Percentiles rank a stretch among this genome's conserved stretches.
Conservation (phyloP, 2,113 vertebrate species). For the Zootoca vivipara region DNA sequence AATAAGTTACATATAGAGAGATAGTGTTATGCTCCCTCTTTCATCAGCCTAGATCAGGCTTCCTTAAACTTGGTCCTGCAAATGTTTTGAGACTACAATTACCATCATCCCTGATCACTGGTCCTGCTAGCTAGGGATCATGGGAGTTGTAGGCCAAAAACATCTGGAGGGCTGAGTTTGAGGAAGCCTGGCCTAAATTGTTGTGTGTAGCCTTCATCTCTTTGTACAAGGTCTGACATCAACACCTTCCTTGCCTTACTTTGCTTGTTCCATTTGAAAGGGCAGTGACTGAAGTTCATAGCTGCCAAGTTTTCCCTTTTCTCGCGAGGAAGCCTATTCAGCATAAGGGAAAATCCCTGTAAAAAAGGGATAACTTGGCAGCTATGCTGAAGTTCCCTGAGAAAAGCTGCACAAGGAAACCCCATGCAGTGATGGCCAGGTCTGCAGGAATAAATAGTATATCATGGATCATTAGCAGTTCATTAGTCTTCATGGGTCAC, state of each 20-base stretch:
- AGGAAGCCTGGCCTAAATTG: neutral
- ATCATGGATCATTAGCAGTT: neutral
- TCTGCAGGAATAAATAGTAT: neutral
- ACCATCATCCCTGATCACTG: too few species aligned
- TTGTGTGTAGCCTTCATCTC: constrained; percentile 51
- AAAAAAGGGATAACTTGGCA: too few species aligned
- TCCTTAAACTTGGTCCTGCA: too few species aligned
- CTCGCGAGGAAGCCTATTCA: too few species aligned
- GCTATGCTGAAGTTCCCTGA: constrained; percentile 45
- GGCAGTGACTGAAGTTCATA: constrained; percentile 51
- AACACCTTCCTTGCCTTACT: neutral
- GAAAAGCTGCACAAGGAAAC: constrained; percentile 50
- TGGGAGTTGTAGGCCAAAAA: too few species aligned
- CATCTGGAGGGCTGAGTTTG: too few species aligned
- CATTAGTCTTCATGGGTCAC: neutral
- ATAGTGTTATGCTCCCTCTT: constrained; percentile 33
- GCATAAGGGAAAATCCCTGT: too few species aligned
- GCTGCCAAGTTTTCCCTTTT: too few species aligned
- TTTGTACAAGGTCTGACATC: constrained; percentile 17
- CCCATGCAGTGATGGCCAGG: constrained; percentile 47
- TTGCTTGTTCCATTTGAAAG: constrained; percentile 38
- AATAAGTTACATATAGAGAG: constrained; percentile 1
- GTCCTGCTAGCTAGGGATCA: too few species aligned
- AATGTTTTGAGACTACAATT: too few species aligned
- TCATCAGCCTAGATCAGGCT: constrained; percentile 16